These are phyloP conservation scores for Platyscapa corneri DNA, from an alignment of 1,140 invertebrate genomes.

Conservation along the genomic window DNA sequence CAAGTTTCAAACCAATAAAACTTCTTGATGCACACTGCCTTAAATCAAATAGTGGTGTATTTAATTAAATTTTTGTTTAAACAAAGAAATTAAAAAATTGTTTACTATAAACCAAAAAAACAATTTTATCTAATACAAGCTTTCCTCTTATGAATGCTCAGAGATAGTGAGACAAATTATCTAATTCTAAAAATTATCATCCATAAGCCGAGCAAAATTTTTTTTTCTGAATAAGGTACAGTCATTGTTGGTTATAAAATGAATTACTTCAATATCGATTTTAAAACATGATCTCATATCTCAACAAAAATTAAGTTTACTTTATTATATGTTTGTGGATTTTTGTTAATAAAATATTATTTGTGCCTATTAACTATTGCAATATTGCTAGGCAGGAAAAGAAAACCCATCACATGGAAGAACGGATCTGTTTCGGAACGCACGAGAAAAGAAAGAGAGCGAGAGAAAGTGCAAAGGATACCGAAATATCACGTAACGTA, in stretches of 20 bases:
- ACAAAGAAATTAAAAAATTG: background rate
- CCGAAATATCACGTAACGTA: conserved; percentile 41
- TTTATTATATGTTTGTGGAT: background rate
- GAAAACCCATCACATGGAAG: background rate
- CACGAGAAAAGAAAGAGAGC: background rate
- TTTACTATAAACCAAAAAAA: too few species aligned
- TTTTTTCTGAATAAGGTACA: too few species aligned
- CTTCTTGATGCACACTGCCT: background rate
- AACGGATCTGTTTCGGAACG: background rate
- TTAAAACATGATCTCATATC: too few species aligned
- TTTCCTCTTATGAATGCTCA: too few species aligned
- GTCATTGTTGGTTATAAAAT: too few species aligned
- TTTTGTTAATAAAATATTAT: background rate
- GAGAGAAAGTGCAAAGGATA: background rate
- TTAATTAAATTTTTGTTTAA: background rate
- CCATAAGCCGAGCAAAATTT: too few species aligned
- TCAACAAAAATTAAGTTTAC: background rate
- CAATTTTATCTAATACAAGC: too few species aligned
- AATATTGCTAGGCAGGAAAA: background rate
- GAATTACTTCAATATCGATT: too few species aligned
- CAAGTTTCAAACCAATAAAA: background rate
- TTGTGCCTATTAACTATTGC: background rate
- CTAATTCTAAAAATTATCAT: too few species aligned
- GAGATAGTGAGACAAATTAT: too few species aligned
- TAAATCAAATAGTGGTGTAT: too few species aligned